Evolutionary conservation across 2,113 vertebrate genomes (phyloP).

Genomic region (Lepus americanus): DNA sequence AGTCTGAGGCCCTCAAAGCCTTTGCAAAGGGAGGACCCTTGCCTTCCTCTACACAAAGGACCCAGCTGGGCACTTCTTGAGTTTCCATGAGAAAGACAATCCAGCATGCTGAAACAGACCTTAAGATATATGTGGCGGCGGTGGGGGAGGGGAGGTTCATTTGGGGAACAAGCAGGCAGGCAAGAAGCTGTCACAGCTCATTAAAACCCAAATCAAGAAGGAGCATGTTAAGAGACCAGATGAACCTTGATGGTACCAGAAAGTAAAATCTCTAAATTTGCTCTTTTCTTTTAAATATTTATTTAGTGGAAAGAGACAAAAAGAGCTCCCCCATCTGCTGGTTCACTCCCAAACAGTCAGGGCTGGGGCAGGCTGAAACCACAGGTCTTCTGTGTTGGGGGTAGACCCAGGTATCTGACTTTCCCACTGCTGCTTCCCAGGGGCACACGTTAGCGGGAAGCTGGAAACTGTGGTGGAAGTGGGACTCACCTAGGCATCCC

Average conservation of each 20-base stretch:
- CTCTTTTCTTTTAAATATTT: not conserved
- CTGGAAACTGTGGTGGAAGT: too few species aligned
- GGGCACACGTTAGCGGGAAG: too few species aligned
- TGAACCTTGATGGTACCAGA: not conserved
- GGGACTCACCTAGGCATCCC: too few species aligned
- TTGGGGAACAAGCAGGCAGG: not conserved
- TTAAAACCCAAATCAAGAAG: not conserved
- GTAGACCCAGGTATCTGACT: too few species aligned
- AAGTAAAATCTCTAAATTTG: not conserved
- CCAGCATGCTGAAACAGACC: not conserved
- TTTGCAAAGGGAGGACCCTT: not conserved
- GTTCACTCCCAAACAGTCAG: too few species aligned
- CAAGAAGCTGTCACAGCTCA: not conserved
- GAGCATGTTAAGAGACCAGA: not conserved
- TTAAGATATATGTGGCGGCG: not conserved
- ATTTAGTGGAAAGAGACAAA: too few species aligned
- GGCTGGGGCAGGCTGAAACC: too few species aligned
- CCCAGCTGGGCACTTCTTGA: not conserved
- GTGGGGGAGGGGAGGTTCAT: not conserved
- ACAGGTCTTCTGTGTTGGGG: too few species aligned
- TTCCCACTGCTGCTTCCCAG: too few species aligned
- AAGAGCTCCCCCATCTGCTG: too few species aligned
- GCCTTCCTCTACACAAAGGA: not conserved
- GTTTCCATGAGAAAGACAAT: not conserved
- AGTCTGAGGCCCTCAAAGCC: not conserved